Base-by-base conservation (phyloP, 1,140 invertebrate species). In the Luehdorfia chinensis region DNA sequence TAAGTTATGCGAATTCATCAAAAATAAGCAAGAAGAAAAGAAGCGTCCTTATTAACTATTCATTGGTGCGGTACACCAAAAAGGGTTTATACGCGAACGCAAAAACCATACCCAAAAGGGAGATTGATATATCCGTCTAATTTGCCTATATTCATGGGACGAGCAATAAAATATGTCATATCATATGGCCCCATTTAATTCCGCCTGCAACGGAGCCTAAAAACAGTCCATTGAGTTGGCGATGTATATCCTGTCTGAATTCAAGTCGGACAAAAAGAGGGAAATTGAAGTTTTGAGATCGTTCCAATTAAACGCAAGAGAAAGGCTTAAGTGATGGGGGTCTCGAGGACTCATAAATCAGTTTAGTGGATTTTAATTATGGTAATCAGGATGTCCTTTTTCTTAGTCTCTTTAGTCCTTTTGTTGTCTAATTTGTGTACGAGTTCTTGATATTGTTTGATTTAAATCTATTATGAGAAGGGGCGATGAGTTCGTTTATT, bases 361-460 rank as follows among this genome's bases (percentile, higher is more conserved):
- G 68, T 78, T 81, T 79, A 77, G 78, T 69, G 72, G 69, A 66
- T 70, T 72, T 83, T 83, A 79, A 79, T 83, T 79, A 83, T 77
- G 61, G 68, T 77, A 77, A 83, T 83, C 60, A 83, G 78, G 78
- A 83, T 78, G 75, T 77, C 67, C 74, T 68, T 71, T 79, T 72
- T 67, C 47, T 56, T 55, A 25, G 37, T 57, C 49, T 50, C 50
- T 67, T 73, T 66, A 59, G 54, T 57, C 57, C 59, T 59, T 74
- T 74, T 75, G 68, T 77, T 23, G 63, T 70, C 59, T 73, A 73
- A 74, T 79, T 79, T 61, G 58, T 68, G 39, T 54, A 45, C 18
- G 46, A 46, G 63, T 50, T 49, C 32, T 60, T 47, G 50, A 49
- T 49, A 59, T 65, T 59, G 34, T 60, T 56, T 28, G 27, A 43